These are phyloP conservation scores for Haemorhous mexicanus DNA, from an alignment of 2,113 vertebrate genomes.

Conservation along the genomic window DNA sequence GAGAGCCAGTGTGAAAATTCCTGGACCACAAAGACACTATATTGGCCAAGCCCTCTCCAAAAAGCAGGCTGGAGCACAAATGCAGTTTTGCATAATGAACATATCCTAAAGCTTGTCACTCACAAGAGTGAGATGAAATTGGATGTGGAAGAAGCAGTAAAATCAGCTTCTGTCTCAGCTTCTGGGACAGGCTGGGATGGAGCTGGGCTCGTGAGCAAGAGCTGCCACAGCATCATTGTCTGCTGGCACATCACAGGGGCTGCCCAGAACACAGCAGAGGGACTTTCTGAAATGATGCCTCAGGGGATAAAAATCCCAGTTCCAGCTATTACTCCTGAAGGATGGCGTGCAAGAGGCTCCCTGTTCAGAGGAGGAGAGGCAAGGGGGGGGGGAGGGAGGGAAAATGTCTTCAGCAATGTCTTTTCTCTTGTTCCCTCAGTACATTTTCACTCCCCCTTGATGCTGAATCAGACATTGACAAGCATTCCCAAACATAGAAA, in stretches of 20 bases:
- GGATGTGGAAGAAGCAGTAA: not conserved
- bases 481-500: not conserved
- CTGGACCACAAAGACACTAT: not conserved
- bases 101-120: not conserved
- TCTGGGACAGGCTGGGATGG: not conserved
- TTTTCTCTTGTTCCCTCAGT: not conserved
- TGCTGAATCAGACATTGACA: not conserved
- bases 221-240: not conserved
- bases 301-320: not conserved
- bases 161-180: not conserved
- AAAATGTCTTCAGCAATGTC: not conserved
- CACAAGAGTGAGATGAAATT: not conserved
- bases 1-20: not conserved
- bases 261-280: not conserved
- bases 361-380: not conserved
- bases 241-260: not conserved
- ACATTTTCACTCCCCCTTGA: not conserved
- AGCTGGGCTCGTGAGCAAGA: not conserved
- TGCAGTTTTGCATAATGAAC: not conserved
- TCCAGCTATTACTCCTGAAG: not conserved
- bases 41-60: not conserved
- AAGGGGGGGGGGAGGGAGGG: not conserved
- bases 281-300: not conserved
- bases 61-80: not conserved
- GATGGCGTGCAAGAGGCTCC: not conserved